Evolutionary conservation across 2,113 vertebrate genomes (phyloP).

Genomic region (Chionodraco myersi): DNA sequence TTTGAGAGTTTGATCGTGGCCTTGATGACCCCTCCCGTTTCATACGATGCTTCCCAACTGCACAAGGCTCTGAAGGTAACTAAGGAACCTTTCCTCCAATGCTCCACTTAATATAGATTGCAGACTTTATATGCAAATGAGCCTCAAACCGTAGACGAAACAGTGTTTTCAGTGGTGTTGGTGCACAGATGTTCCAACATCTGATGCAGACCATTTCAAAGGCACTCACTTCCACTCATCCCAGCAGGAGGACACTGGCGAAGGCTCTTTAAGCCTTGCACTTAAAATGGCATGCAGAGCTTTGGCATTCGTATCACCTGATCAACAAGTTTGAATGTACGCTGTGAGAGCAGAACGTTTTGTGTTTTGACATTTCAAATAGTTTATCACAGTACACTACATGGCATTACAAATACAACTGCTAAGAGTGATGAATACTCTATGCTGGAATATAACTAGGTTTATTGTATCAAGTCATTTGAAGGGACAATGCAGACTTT

Average conservation of each 20-base stretch:
- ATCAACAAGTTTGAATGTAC: neutral
- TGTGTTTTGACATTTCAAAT: conserved; percentile 1
- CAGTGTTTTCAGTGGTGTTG: neutral
- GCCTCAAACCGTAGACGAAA: neutral
- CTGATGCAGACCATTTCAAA: neutral
- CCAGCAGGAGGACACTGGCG: neutral
- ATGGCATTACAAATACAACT: too few species aligned
- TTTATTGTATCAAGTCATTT: too few species aligned
- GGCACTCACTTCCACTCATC: neutral
- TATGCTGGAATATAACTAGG: too few species aligned
- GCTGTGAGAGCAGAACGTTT: neutral
- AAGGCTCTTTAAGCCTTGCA: neutral
- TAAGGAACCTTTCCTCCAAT: neutral
- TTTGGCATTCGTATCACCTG: neutral
- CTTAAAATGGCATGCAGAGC: neutral
- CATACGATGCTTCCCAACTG: conserved; percentile 90
- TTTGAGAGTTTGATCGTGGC: conserved; percentile 92
- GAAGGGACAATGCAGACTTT: too few species aligned
- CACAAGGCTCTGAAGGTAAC: conserved; percentile 93
- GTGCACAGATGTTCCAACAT: neutral
- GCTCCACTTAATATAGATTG: neutral
- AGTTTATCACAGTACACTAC: too few species aligned
- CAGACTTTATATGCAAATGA: neutral
- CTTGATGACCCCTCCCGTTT: conserved; percentile 87
- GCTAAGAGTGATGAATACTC: too few species aligned